phyloP scores from a whole-genome alignment of 2,113 vertebrate species.

The Arothron firmamentum region DNA sequence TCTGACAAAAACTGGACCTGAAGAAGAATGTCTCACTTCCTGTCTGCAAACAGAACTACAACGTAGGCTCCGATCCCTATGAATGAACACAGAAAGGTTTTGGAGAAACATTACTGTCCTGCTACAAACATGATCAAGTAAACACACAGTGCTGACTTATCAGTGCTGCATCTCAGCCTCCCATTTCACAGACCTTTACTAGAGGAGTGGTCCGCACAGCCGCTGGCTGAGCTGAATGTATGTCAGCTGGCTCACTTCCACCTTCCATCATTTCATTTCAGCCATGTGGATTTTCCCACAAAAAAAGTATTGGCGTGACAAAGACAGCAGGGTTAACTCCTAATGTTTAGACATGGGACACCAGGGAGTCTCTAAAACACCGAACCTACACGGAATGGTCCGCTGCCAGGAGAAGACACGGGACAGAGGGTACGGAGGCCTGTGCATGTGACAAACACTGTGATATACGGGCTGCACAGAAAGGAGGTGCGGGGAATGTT shows the following conservation, averaged over 20 bases:
- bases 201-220: conserved; percentile 27
- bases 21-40: conserved; percentile 59
- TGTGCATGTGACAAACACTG: conserved; percentile 28
- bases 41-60: conserved; percentile 58
- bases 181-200: conserved; percentile 42
- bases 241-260: conserved; percentile 33
- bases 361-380: conserved; percentile 16
- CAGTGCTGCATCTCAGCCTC: conserved; percentile 31
- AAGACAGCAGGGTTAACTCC: conserved; percentile 29
- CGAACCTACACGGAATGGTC: conserved; percentile 39
- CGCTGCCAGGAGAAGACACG: conserved; percentile 16
- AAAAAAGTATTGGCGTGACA: not conserved
- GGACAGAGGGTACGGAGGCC: conserved; percentile 10
- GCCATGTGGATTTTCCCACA: conserved; percentile 11
- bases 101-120: conserved; percentile 49
- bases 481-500: not conserved
- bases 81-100: conserved; percentile 54
- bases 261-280: conserved; percentile 25
- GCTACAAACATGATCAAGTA: conserved; percentile 10
- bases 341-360: conserved; percentile 23
- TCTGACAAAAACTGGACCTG: conserved; percentile 30
- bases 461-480: conserved; percentile 6
- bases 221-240: conserved; percentile 27
- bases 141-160: conserved; percentile 30
- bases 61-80: conserved; percentile 50